Evolutionary conservation across 35 echinoderm and acorn worm species (phyloP), one percentile per base, ranked within the genome.

Genomic region (Heliocidaris tuberculata): DNA sequence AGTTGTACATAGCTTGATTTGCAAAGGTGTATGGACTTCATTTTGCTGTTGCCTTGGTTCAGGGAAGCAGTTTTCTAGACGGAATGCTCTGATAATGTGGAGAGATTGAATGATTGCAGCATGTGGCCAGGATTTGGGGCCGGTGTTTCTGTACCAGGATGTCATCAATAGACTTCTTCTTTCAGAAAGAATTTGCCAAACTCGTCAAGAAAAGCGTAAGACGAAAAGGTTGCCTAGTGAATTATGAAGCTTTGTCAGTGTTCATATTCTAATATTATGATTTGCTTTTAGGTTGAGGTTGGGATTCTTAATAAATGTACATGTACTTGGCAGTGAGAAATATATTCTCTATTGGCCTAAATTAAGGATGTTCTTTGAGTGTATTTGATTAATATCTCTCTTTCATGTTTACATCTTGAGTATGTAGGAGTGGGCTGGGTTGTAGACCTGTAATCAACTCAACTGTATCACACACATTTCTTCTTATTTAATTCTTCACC

Each of bases 81-180:
- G 7, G 65, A 78, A n/a, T 78, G 65, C 65, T 78, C 65, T 27
- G 15, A 9, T 15, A 27, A 6, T 78, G 65, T 78, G 19, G 21
- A 27, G 65, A 6, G 27, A 78, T 78, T 19, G 65, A 78, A 78
- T 78, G 65, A 78, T 78, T 78, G n/a, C 65, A 78, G 65, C 65
- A 78, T 78, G 65, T 78, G 65, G 65, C 65, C 65, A 4, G 65
- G 27, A 27, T 78, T 78, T n/a, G 65, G 27, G 65, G 11, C 50
- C 16, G 91, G 50, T n/a, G 87, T 93, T 30, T 27, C 91, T 49
- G 29, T 93, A 19, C 17, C 91, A 59, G 48, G 11, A 93, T 93
- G 91, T 9, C 91, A 93, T 32, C 91, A 30, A 24, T 93, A 19
- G 91, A 93, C 50, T 93, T 93, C 30, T 93, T 93, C 91, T 93